A percentile compares a stretch with the other conserved stretches of the same genome.
phyloP scores from a whole-genome alignment of 2,888 invertebrate genomes.

The Esperia sulphurella region DNA sequence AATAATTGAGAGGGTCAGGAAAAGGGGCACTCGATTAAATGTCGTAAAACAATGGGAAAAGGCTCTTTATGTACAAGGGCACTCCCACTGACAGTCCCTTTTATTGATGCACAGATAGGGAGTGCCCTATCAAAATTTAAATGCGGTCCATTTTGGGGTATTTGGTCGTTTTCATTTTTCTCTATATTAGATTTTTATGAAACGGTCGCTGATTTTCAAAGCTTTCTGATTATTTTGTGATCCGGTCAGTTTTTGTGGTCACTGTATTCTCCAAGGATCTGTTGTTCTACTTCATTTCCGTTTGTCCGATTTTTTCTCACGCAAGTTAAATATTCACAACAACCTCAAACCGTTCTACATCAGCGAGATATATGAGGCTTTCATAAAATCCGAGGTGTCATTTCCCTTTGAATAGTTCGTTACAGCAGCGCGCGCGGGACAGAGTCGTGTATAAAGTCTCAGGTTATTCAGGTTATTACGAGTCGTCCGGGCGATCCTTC shows the following conservation, averaged over 20 bases:
- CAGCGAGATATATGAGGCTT: constrained; percentile 43
- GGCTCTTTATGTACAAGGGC: constrained; percentile 23
- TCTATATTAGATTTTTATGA: constrained; percentile 34
- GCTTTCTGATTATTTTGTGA: constrained; percentile 24
- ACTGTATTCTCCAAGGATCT: constrained; percentile 10
- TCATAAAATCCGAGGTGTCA: constrained; percentile 63
- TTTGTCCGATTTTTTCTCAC: constrained; percentile 9
- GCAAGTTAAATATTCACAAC: constrained; percentile 14
- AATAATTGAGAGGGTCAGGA: constrained; percentile 6
- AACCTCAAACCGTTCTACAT: constrained; percentile 20
- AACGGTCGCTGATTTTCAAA: constrained; percentile 26
- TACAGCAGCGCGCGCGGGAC: constrained; percentile 40
- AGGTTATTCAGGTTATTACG: constrained; percentile 50
- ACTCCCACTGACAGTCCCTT: constrained; percentile 33
- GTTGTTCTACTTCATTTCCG: constrained; percentile 11
- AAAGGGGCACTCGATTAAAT: constrained; percentile 37
- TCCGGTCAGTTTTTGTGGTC: constrained; percentile 13
- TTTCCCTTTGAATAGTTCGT: constrained; percentile 66
- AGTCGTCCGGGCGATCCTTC: constrained; percentile 32
- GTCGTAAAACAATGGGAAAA: constrained; percentile 41
- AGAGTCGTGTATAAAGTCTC: constrained; percentile 43
- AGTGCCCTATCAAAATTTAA: constrained; percentile 48
- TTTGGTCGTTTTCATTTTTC: constrained; percentile 32
- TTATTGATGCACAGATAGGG: constrained; percentile 45
- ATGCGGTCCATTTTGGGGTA: constrained; percentile 40